Evolutionary conservation across 2,113 vertebrate genomes (phyloP).

Genomic region (Xyrauchen texanus): DNA sequence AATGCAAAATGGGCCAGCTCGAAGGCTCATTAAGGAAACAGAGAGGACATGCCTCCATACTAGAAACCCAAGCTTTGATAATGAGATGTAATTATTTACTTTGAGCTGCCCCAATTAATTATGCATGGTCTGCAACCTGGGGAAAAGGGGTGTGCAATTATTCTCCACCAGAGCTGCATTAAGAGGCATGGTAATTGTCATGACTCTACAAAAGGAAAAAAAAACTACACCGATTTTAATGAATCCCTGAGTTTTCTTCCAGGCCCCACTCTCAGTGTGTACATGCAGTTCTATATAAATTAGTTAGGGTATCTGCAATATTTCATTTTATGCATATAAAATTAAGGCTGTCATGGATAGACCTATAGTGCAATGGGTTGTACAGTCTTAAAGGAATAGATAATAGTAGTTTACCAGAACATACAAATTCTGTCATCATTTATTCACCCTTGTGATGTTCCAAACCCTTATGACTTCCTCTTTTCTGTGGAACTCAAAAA

Average conservation of each 20-base stretch:
- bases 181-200: conserved; percentile 43
- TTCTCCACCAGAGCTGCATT: conserved; percentile 2
- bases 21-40: conserved; percentile 46
- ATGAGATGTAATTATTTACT: conserved; percentile 60
- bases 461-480: too few relatives aligned
- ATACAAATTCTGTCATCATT: too few relatives aligned
- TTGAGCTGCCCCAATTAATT: conserved; percentile 54
- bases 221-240: conserved; percentile 23
- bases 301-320: too few relatives aligned
- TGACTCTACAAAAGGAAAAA: background rate
- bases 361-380: too few relatives aligned
- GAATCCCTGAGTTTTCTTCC: conserved; percentile 27
- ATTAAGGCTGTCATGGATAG: too few relatives aligned
- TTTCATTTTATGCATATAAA: too few relatives aligned
- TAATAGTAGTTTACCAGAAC: too few relatives aligned
- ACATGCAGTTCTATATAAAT: too few relatives aligned
- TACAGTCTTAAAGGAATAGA: too few relatives aligned
- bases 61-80: conserved; percentile 50
- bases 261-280: background rate
- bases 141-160: conserved; percentile 10
- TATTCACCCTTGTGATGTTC: too few relatives aligned
- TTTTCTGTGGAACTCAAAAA: too few relatives aligned
- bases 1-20: conserved; percentile 39
- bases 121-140: conserved; percentile 51
- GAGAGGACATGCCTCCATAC: conserved; percentile 22